A percentile compares a stretch with the other conserved stretches of the same genome.
These are phyloP conservation scores for Ylistrum balloti DNA, from an alignment of 1,140 invertebrate species.

Conservation along the genomic window DNA sequence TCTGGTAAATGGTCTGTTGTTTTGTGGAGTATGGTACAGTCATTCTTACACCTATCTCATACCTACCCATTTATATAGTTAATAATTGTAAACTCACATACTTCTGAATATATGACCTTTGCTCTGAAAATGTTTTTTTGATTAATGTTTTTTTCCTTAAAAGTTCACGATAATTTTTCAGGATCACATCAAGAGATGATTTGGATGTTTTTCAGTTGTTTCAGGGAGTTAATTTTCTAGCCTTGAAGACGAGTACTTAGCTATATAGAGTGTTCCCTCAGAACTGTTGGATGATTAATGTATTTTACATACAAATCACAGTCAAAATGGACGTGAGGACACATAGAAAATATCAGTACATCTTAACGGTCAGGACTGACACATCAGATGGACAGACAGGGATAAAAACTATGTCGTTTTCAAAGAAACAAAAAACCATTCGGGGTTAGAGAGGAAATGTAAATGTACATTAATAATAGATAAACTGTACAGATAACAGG, in stretches of 20 bases:
- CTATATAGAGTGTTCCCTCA: not conserved
- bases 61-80: too few relatives aligned
- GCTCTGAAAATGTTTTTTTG: not conserved
- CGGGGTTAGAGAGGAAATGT: constrained; percentile 24
- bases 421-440: constrained; percentile 40
- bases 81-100: too few relatives aligned
- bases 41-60: not conserved
- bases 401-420: constrained; percentile 35
- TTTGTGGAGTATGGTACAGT: too few relatives aligned
- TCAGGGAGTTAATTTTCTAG: not conserved
- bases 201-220: not conserved
- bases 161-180: not conserved
- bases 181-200: not conserved
- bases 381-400: not conserved
- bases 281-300: not conserved
- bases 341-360: constrained; percentile 23
- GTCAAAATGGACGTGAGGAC: not conserved
- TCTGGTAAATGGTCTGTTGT: too few relatives aligned
- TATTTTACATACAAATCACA: constrained; percentile 21
- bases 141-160: constrained; percentile 8
- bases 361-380: constrained; percentile 14
- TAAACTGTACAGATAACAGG: not conserved
- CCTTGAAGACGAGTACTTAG: not conserved
- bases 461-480: not conserved
- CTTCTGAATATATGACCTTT: too few relatives aligned